Percentiles rank a stretch among this genome's conserved stretches.
These are phyloP conservation scores for Melierax canorus DNA, from an alignment of 2,113 vertebrate genomes.

Conservation along the genomic window DNA sequence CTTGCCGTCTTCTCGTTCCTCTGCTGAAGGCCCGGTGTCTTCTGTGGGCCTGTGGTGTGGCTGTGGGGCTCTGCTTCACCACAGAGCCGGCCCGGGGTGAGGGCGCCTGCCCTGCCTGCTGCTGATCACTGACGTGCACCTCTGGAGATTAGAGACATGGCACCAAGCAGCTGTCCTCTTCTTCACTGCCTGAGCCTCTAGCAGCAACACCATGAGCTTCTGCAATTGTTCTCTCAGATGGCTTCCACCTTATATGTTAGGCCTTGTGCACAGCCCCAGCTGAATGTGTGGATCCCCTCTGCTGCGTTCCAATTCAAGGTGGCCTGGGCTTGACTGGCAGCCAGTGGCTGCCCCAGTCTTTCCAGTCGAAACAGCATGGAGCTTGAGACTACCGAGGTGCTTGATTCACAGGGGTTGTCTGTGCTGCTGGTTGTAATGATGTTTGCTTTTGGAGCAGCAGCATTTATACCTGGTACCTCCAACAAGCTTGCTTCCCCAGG, in stretches of 20 bases:
- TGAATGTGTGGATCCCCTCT: rapidly evolving
- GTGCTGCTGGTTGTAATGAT: not conserved
- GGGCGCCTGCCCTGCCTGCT: not conserved
- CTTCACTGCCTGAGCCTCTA: too few species aligned
- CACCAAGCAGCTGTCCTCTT: not conserved
- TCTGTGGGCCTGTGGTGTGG: too few species aligned
- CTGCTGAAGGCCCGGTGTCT: rapidly evolving
- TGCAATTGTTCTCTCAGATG: rapidly evolving
- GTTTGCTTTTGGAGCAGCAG: not conserved
- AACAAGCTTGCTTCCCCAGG: not conserved
- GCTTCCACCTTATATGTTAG: rapidly evolving
- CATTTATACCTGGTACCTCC: not conserved
- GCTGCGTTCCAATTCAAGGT: too few species aligned
- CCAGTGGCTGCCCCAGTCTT: not conserved
- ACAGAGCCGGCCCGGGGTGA: not conserved
- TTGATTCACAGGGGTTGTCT: not conserved
- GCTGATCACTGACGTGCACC: rapidly evolving
- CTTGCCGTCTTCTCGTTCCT: too few species aligned
- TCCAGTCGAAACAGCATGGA: not conserved
- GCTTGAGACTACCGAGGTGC: rapidly evolving
- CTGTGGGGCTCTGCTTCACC: not conserved
- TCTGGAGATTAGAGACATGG: rapidly evolving
- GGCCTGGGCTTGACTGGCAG: too few species aligned
- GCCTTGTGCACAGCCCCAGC: rapidly evolving
- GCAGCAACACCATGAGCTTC: rapidly evolving